A percentile compares a stretch with the other conserved stretches of the same genome.
Conservation (phyloP, 1,140 invertebrate species). For the Neodiprion pinetum region DNA sequence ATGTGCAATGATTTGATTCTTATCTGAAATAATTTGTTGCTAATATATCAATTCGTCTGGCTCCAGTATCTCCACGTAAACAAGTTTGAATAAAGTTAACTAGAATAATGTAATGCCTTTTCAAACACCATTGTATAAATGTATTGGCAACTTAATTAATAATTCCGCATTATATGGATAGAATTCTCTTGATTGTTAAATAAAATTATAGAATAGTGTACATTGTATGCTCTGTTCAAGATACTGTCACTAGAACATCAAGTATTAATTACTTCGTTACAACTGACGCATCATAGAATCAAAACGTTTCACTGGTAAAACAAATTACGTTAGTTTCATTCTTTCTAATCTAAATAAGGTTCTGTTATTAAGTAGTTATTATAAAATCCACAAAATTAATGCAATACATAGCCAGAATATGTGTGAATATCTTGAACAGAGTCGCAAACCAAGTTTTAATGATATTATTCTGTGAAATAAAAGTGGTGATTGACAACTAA, state of each 20-base stretch:
- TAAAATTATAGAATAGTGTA: not conserved
- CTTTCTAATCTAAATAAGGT: not conserved
- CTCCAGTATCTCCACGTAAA: no score
- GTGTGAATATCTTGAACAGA: not conserved
- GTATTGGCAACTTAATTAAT: not conserved
- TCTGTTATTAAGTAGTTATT: no score
- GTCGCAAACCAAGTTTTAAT: not conserved
- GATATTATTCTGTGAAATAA: slow-evolving; percentile 6
- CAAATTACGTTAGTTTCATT: not conserved
- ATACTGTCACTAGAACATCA: not conserved
- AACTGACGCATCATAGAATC: no score
- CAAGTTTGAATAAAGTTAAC: not conserved
- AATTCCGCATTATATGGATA: not conserved
- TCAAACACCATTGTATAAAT: not conserved
- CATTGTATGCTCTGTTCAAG: not conserved
- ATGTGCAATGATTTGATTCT: no score
- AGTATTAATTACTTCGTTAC: no score
- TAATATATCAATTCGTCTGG: no score
- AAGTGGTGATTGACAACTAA: slow-evolving; percentile 3
- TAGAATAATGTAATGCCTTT: not conserved
- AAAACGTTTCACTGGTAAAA: not conserved
- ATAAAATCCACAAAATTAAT: no score
- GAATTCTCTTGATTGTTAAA: not conserved
- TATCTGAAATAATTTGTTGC: no score
- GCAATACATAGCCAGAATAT: no score